These are phyloP conservation scores for Boloria euphrosyne DNA, from an alignment of 2,888 invertebrate genomes.

Conservation along the genomic window DNA sequence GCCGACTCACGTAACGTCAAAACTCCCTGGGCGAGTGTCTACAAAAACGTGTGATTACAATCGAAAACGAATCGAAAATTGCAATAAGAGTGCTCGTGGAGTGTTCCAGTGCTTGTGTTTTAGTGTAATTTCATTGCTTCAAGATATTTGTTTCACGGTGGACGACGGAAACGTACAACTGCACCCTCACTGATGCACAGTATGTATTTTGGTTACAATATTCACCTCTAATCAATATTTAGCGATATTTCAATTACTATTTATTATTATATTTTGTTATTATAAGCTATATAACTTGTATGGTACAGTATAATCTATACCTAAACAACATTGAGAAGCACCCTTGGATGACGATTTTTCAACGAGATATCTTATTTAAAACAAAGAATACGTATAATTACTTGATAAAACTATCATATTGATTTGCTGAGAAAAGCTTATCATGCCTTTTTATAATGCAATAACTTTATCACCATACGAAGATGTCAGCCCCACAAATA, in stretches of 20 bases:
- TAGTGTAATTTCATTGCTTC: slow-evolving; percentile 47
- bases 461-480: slow-evolving; percentile 35
- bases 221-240: slow-evolving; percentile 18
- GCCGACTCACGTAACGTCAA: slow-evolving; percentile 74
- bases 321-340: slow-evolving; percentile 2
- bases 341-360: slow-evolving; percentile 20
- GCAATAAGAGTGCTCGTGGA: slow-evolving; percentile 49
- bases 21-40: slow-evolving; percentile 63
- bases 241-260: slow-evolving; percentile 15
- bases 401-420: slow-evolving; percentile 7
- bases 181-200: slow-evolving; percentile 66
- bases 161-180: slow-evolving; percentile 49
- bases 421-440: slow-evolving; percentile 8
- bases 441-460: slow-evolving; percentile 24
- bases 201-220: slow-evolving; percentile 57
- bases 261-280: neutral
- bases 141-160: slow-evolving; percentile 51
- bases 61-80: slow-evolving; percentile 48
- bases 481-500: slow-evolving; percentile 44
- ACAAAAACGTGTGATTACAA: slow-evolving; percentile 65
- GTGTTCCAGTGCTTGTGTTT: slow-evolving; percentile 51
- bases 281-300: neutral
- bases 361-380: slow-evolving; percentile 5
- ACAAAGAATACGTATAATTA: slow-evolving; percentile 18
- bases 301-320: neutral